phyloP scores from a whole-genome alignment of 1,140 invertebrate species.

The Bombus picipes region DNA sequence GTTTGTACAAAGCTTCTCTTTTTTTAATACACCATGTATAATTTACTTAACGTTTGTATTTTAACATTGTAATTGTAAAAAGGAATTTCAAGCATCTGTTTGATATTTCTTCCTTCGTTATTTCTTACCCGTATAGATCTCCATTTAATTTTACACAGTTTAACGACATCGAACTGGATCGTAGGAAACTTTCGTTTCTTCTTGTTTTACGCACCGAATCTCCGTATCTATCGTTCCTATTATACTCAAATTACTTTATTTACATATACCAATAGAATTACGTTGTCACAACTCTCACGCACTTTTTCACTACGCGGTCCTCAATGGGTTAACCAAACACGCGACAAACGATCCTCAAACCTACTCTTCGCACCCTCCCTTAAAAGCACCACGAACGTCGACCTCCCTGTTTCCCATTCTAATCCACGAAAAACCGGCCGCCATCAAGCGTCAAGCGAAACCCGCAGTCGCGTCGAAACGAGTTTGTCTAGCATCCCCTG shows the following conservation, averaged over 20 bases:
- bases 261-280: no score
- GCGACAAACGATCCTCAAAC: not conserved
- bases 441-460: constrained; percentile 8
- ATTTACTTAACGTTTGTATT: not conserved
- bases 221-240: no score
- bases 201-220: no score
- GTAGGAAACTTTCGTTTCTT: no score
- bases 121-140: not conserved
- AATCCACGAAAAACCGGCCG: not conserved
- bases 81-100: not conserved
- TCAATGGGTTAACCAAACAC: not conserved
- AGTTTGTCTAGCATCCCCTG: constrained; percentile 6
- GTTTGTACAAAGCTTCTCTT: no score
- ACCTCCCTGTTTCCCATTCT: not conserved
- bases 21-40: not conserved
- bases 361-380: not conserved
- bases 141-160: not conserved
- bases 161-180: no score
- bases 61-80: not conserved
- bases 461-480: constrained; percentile 10
- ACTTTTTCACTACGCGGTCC: not conserved
- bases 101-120: not conserved
- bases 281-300: not conserved
- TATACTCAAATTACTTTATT: no score
- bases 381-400: not conserved